Percentiles rank a stretch among this genome's conserved stretches.
Evolutionary conservation across 2,888 invertebrate species (phyloP).

Genomic region (Ectobius pallidus): DNA sequence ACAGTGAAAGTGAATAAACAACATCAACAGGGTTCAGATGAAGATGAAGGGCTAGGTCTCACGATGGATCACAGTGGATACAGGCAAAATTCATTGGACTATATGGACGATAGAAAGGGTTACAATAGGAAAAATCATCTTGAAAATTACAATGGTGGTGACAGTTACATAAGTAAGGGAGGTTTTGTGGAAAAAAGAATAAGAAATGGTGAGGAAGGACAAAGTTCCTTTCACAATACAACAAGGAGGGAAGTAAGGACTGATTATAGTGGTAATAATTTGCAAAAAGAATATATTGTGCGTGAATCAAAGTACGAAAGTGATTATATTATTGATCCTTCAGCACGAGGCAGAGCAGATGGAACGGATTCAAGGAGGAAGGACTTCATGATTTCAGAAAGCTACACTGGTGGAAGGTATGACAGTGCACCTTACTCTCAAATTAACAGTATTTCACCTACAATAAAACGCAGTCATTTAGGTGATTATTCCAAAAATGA

Average conservation of each 20-base stretch:
- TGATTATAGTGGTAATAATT: conserved; percentile 14
- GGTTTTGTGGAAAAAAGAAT: not conserved
- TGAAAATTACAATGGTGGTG: not conserved
- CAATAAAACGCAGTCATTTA: not conserved
- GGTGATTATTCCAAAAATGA: conserved; percentile 47
- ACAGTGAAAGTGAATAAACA: conserved; percentile 43
- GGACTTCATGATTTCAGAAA: conserved; percentile 24
- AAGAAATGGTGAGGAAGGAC: not conserved
- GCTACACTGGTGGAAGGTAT: conserved; percentile 18
- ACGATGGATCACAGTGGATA: conserved; percentile 31
- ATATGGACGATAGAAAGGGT: not conserved
- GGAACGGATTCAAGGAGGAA: conserved; percentile 65
- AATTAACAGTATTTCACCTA: conserved; percentile 49
- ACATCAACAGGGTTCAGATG: conserved; percentile 65
- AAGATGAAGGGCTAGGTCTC: conserved; percentile 80
- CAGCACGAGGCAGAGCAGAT: conserved; percentile 66
- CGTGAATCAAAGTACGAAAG: conserved; percentile 45
- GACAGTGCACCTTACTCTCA: conserved; percentile 47
- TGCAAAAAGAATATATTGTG: conserved; percentile 31
- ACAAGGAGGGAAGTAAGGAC: conserved; percentile 6
- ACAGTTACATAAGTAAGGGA: conserved; percentile 8
- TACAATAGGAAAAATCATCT: not conserved
- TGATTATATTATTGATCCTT: conserved; percentile 53
- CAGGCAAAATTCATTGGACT: conserved; percentile 13
- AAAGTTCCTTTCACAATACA: not conserved